Conservation (phyloP, 2,113 vertebrate species). For the Vidua macroura region DNA sequence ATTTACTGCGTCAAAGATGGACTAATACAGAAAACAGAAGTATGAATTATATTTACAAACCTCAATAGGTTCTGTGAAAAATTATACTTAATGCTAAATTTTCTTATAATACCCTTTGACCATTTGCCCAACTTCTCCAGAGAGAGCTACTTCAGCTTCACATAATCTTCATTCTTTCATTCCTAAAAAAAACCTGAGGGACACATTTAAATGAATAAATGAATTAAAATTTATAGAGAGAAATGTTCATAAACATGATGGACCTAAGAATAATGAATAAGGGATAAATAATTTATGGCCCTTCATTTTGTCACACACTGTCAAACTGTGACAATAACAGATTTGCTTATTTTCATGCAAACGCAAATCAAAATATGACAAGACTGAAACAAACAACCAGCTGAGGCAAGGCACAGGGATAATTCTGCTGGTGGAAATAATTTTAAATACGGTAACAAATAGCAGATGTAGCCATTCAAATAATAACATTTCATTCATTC, state of each 20-base stretch:
- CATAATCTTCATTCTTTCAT: neutral
- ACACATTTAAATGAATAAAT: neutral
- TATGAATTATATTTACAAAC: neutral
- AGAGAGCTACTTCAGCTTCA: neutral
- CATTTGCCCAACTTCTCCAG: neutral
- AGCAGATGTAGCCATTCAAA: slow-evolving; percentile 5
- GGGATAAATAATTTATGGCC: slow-evolving; percentile 40
- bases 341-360: slow-evolving; percentile 32
- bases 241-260: slow-evolving; percentile 10
- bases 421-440: neutral
- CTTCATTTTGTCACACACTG: slow-evolving; percentile 42
- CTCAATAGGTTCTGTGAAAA: neutral
- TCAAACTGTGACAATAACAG: slow-evolving; percentile 38
- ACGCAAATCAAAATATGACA: slow-evolving; percentile 17
- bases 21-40: neutral
- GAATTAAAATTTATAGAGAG: slow-evolving; percentile 31
- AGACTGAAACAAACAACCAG: slow-evolving; percentile 19
- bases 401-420: neutral
- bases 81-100: neutral
- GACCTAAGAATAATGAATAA: slow-evolving; percentile 23
- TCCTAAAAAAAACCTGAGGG: neutral
- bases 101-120: neutral
- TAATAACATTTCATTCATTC: neutral
- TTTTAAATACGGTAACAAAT: neutral
- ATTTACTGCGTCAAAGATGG: neutral